Evolutionary conservation across 2,888 invertebrate genomes (phyloP).

Genomic region (Euspilapteryx auroguttella): DNA sequence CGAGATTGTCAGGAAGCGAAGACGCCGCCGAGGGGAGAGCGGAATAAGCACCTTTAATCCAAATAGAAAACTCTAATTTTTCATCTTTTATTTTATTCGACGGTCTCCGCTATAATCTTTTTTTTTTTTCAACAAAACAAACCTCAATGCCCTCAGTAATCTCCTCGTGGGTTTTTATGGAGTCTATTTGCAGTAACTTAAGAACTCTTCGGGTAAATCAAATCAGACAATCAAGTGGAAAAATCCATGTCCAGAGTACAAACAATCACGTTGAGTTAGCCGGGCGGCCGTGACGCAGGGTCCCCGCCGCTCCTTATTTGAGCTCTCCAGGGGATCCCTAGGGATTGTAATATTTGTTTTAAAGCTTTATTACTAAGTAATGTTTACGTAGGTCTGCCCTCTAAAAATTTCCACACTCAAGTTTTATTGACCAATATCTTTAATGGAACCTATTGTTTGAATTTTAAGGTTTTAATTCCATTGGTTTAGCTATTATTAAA

Average conservation of each 20-base stretch:
- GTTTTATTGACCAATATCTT: conserved; percentile 45
- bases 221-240: conserved; percentile 62
- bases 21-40: conserved; percentile 12
- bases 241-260: conserved; percentile 54
- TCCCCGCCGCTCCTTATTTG: conserved; percentile 32
- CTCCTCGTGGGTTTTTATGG: not conserved
- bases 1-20: conserved; percentile 27
- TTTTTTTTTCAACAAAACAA: not conserved
- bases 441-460: too few relatives aligned
- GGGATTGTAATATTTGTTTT: conserved; percentile 50
- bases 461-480: too few relatives aligned
- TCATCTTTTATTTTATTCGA: conserved; percentile 1
- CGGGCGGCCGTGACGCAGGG: conserved; percentile 37
- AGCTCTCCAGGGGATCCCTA: conserved; percentile 24
- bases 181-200: conserved; percentile 15
- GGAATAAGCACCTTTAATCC: conserved; percentile 22
- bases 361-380: conserved; percentile 61
- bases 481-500: too few relatives aligned
- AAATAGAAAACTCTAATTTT: conserved; percentile 16
- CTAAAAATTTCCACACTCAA: conserved; percentile 32
- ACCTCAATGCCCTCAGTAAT: not conserved
- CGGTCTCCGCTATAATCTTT: not conserved
- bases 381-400: conserved; percentile 59
- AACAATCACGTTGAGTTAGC: conserved; percentile 58
- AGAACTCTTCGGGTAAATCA: conserved; percentile 40